Evolutionary conservation across 2,797 vertebrate genomes (phyloP), one percentile per base, ranked within the genome.

Genomic region (Rousettus madagascariensis): DNA sequence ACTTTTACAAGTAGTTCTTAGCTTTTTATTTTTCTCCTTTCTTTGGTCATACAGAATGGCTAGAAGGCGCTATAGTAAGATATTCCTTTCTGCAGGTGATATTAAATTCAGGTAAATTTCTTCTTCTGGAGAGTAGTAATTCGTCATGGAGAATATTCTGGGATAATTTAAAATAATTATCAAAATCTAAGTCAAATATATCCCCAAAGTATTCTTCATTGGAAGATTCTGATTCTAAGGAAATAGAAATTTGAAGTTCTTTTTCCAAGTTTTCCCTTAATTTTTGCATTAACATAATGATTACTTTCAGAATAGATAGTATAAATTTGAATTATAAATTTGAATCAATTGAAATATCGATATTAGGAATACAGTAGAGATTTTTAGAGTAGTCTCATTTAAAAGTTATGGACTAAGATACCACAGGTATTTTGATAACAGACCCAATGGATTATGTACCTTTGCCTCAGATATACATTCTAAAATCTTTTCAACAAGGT

Each of bases 231-330:
- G 1, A 90, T 65, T 41, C 24, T 53, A 6, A 95, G 8, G 10
- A 61, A 65, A 6, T 8, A 61, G 8, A 71, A 65, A 63, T 38
- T 28, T 53, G n/a, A 19, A 78, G 4, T 41, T 5, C 3, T 92
- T 75, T 66, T 57, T 59, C 12, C 3, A 90, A 26, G 0, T 49
- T 82, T 65, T 2, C 6, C 22, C 10, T 28, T 78, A 77, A 30
- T 16, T 10, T 94, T 71, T 85, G 24, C 61, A 30, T 95, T 82
- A 74, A 77, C 16, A 16, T 49, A 78, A 41, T 55, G 61, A 79
- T 30, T 30, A 87, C n/a, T 24, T 79, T 61, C 26, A 41, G 51
- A 90, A 55, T 16, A 41, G 11, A 38, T 17, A n/a, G 38, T 69
- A 10, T 68, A 80, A 33, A 69, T 78, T 77, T 61, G 6, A 80